Conservation (phyloP, 2,888 invertebrate genomes). For the Rhogogaster chlorosoma region DNA sequence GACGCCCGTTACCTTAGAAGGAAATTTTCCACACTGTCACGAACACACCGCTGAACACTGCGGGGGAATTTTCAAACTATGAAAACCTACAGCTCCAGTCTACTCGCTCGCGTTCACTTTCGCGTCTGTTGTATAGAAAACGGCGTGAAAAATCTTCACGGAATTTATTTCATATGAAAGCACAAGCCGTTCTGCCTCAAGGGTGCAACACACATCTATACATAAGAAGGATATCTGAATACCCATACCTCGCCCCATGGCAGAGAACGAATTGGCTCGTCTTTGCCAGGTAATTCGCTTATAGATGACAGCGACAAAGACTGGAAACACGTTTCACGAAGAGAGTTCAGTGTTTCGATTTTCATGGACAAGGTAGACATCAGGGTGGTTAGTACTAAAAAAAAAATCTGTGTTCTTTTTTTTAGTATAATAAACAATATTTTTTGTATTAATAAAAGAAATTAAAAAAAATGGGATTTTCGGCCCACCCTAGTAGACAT, state of each 20-base stretch:
- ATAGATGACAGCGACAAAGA: background rate
- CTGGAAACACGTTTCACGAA: background rate
- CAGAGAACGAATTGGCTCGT: background rate
- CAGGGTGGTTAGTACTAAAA: too few species aligned
- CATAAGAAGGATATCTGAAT: slow-evolving; percentile 1
- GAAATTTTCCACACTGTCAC: background rate
- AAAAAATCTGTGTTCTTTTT: too few species aligned
- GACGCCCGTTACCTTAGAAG: background rate
- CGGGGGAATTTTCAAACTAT: background rate
- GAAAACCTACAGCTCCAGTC: background rate
- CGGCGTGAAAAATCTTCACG: slow-evolving; percentile 1
- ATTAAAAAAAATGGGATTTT: too few species aligned
- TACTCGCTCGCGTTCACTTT: background rate
- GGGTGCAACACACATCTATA: background rate
- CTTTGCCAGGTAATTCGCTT: background rate
- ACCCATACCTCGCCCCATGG: background rate
- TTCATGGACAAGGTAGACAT: background rate
- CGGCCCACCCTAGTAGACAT: too few species aligned
- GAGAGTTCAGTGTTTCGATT: background rate
- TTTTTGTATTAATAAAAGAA: too few species aligned
- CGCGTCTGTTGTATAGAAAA: background rate
- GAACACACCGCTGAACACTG: background rate
- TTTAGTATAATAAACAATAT: too few species aligned
- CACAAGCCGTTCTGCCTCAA: background rate
- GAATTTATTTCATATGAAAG: background rate